phyloP scores from a whole-genome alignment of 2,113 vertebrate genomes.

The Numenius arquata region DNA sequence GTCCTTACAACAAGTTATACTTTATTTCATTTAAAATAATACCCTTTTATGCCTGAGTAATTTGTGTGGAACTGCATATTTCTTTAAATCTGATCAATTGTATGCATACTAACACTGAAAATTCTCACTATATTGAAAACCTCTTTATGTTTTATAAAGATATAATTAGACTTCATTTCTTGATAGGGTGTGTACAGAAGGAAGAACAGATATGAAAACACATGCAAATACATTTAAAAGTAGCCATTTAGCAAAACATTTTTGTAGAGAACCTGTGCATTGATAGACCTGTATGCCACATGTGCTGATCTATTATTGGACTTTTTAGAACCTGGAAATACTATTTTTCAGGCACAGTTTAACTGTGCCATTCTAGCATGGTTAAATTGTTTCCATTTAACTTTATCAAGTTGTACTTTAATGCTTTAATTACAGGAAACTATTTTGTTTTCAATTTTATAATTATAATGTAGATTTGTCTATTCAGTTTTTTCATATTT shows the following conservation, averaged over 20 bases:
- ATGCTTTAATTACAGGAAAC: not conserved
- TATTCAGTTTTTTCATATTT: not conserved
- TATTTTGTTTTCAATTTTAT: not conserved
- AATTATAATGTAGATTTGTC: not conserved
- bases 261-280: not conserved
- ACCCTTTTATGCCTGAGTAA: conserved; percentile 24
- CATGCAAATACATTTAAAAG: not conserved
- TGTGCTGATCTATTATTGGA: not conserved
- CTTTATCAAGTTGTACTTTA: not conserved
- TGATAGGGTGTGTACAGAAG: not conserved
- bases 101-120: not conserved
- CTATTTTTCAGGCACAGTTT: not conserved
- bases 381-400: not conserved
- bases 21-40: conserved; percentile 28
- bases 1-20: conserved; percentile 28
- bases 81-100: conserved; percentile 4
- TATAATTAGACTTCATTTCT: not conserved
- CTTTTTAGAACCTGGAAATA: not conserved
- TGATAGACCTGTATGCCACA: not conserved
- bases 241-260: not conserved
- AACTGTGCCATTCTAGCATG: not conserved
- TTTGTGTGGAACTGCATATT: conserved; percentile 8
- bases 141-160: not conserved
- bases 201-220: not conserved
- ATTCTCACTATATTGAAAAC: not conserved